Base-by-base conservation (phyloP, 1,140 invertebrate genomes). In the Saccostrea glomerata region DNA sequence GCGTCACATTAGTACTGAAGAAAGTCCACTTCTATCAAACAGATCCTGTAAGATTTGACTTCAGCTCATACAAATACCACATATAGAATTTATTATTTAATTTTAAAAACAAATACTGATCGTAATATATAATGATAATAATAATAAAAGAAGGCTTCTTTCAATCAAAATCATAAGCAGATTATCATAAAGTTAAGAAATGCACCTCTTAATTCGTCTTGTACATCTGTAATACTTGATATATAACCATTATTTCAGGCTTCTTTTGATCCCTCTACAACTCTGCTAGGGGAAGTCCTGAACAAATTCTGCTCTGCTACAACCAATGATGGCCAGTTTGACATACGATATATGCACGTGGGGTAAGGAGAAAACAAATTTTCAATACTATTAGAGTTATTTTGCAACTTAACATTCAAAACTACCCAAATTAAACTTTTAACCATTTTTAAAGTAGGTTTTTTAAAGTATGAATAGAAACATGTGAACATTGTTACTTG, bases 41-140 rank as follows among this genome's bases (percentile, higher is more conserved):
- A n/a, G 56, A 87, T 36, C 86, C 86, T 12, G 86, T 87, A 87
- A 84, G 86, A 60, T 17, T 13, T 36, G n/a, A 63, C n/a, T 63
- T 63, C 58, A 20, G 13, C 6, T 17, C 15, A 63, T 63, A 20
- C 17, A 63, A 17, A 20, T 20, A 6, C 17, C n/a, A 63, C 20
- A 1, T 5, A 1, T 60, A 3, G 58, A 2, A 20, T 60, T 60
- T 60, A 20, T 2, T 1, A 36, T 36, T 36, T 36, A 60, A 60
- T 11, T 60, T 17, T 60, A 60, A 13, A 60, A 60, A 60, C 4
- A 20, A 17, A 60, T 11, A 17, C 13, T 60, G 13, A 13, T 60
- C 20, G 0, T 20, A 2, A 36, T 36, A 36, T 36, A 36, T 36
- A 36, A 36, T 20, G 17, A 63, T 3, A 63, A 2, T 17, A 63